A percentile compares a stretch with the other conserved stretches of the same genome.
Evolutionary conservation across 2,888 invertebrate genomes (phyloP).

Genomic region (Phyllotreta striolata): DNA sequence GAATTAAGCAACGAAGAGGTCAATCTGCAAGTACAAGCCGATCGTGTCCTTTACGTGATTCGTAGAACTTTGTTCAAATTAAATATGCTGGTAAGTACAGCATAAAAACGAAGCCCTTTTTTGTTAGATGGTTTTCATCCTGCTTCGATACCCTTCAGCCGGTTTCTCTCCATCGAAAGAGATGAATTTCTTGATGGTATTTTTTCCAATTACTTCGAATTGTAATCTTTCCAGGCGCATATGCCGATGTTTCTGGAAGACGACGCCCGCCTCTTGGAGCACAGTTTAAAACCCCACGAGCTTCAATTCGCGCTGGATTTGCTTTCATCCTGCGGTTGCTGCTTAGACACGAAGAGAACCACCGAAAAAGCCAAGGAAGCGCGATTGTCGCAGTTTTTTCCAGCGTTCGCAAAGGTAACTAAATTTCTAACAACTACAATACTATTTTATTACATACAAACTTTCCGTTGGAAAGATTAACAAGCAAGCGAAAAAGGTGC

Average conservation of each 20-base stretch:
- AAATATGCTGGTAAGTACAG: slow-evolving; percentile 22
- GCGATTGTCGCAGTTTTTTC: slow-evolving; percentile 14
- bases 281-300: slow-evolving; percentile 40
- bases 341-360: not conserved
- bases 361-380: not conserved
- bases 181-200: too few species aligned
- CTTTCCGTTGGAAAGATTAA: too few species aligned
- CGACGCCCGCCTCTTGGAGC: slow-evolving; percentile 40
- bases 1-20: slow-evolving; percentile 50
- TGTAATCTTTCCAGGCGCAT: slow-evolving; percentile 40
- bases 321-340: slow-evolving; percentile 32
- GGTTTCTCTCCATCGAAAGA: too few species aligned
- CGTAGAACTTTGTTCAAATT: slow-evolving; percentile 34
- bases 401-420: slow-evolving; percentile 3
- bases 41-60: slow-evolving; percentile 60
- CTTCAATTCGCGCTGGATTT: slow-evolving; percentile 38
- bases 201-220: too few species aligned
- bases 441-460: too few species aligned
- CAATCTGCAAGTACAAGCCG: slow-evolving; percentile 66
- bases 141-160: too few species aligned
- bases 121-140: too few species aligned
- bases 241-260: slow-evolving; percentile 43
- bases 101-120: too few species aligned
- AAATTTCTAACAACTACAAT: too few species aligned
- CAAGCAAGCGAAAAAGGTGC: not conserved